A percentile compares a stretch with the other conserved stretches of the same genome.
Evolutionary conservation across 2,113 vertebrate species (phyloP).

Genomic region (Trematocara macrostoma): DNA sequence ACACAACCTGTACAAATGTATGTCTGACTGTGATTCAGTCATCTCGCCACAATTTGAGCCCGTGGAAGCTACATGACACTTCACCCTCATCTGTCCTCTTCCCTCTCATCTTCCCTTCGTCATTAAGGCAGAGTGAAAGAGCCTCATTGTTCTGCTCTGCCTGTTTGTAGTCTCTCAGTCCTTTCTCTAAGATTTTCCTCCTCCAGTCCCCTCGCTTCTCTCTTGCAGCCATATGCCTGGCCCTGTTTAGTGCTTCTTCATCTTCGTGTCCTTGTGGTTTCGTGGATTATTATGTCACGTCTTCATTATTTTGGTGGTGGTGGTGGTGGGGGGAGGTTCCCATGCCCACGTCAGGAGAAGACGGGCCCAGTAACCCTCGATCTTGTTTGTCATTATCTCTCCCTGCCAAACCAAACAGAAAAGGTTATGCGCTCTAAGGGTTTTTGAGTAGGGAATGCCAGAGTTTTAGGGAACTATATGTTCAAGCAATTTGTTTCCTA

Average conservation of each 20-base stretch:
- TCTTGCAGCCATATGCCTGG: conserved; percentile 30
- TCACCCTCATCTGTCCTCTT: conserved; percentile 8
- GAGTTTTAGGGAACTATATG: conserved; percentile 35
- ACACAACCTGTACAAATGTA: neutral
- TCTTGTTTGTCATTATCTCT: conserved; percentile 9
- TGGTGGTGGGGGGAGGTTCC: neutral
- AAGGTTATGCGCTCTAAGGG: conserved; percentile 24
- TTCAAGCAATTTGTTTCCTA: conserved; percentile 66
- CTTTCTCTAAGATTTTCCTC: neutral
- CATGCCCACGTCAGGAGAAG: conserved; percentile 36
- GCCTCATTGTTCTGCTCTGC: conserved; percentile 51
- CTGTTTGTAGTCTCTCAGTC: conserved; percentile 8
- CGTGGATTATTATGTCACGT: conserved; percentile 57
- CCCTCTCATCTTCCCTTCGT: conserved; percentile 27
- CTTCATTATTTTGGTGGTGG: conserved; percentile 22
- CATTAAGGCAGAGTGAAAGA: conserved; percentile 47
- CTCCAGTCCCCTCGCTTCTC: neutral
- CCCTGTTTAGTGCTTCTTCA: conserved; percentile 9
- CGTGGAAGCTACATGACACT: neutral
- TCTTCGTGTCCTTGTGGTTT: conserved; percentile 49
- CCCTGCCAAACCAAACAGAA: conserved; percentile 26
- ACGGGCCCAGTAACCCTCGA: conserved; percentile 1
- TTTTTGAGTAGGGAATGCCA: conserved; percentile 42
- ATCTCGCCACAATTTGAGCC: neutral
- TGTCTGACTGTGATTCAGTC: neutral